Conservation (phyloP, 2,113 vertebrate species). For the Bubo blakistoni region DNA sequence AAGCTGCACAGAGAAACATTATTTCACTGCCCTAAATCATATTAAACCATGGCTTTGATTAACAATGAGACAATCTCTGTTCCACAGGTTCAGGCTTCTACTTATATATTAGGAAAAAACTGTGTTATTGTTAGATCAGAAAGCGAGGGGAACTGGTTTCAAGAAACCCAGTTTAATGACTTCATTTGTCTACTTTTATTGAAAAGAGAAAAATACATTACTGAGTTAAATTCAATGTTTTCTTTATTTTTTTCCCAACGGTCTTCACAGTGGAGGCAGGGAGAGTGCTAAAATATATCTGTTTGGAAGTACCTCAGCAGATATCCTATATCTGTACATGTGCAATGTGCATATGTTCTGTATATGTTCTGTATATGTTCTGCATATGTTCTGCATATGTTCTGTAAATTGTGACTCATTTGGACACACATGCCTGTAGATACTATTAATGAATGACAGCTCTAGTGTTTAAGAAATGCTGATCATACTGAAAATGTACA, state of each 20-base stretch:
- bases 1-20: constrained; percentile 8
- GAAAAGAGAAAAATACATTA: background rate
- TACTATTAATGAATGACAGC: background rate
- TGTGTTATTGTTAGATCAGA: background rate
- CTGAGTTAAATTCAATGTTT: background rate
- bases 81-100: background rate
- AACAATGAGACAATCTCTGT: background rate
- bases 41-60: constrained; percentile 16
- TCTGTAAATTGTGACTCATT: background rate
- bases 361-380: background rate
- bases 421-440: background rate
- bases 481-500: background rate
- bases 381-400: background rate
- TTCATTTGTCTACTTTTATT: background rate
- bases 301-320: background rate
- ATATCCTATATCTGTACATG: background rate
- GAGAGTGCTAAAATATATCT: background rate
- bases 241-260: background rate
- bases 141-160: background rate
- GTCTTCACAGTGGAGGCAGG: background rate
- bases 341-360: background rate
- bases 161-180: background rate
- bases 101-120: background rate
- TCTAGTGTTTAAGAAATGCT: background rate
- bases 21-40: constrained; percentile 25